Conservation (phyloP, 2,888 invertebrate species). For the Lomographa bimaculata region DNA sequence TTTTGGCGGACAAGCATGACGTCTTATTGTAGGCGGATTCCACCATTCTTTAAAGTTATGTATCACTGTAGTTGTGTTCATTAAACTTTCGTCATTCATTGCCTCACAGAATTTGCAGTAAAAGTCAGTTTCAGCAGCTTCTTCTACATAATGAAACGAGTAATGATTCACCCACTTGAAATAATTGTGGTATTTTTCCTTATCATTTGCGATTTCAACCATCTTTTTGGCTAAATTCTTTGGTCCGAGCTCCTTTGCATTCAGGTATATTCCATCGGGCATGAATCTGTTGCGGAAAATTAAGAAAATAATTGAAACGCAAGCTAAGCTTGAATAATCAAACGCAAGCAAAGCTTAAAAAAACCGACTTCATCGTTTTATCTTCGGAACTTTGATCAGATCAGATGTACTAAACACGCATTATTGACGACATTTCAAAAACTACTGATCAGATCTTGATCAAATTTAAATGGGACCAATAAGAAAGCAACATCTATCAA, state of each 20-base stretch:
- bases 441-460: no score
- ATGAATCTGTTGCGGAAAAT: no score
- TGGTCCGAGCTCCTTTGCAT: slow-evolving; percentile 32
- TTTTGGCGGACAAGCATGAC: slow-evolving; percentile 17
- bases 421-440: no score
- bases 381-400: no score
- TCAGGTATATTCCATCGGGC: no score
- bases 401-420: no score
- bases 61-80: slow-evolving; percentile 19
- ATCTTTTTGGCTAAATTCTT: slow-evolving; percentile 35
- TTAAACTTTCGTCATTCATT: slow-evolving; percentile 32
- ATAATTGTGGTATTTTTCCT: slow-evolving; percentile 35
- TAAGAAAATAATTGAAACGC: no score
- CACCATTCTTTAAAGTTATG: slow-evolving; percentile 36
- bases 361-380: no score
- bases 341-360: no score
- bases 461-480: no score
- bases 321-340: no score
- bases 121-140: slow-evolving; percentile 38
- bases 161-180: slow-evolving; percentile 47
- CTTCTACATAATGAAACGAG: slow-evolving; percentile 33
- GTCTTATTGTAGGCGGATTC: slow-evolving; percentile 29
- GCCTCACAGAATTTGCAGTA: slow-evolving; percentile 42
- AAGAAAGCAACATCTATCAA: no score
- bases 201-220: slow-evolving; percentile 34